These are phyloP conservation scores for Xanthia togata DNA, from an alignment of 2,888 invertebrate genomes.

Conservation along the genomic window DNA sequence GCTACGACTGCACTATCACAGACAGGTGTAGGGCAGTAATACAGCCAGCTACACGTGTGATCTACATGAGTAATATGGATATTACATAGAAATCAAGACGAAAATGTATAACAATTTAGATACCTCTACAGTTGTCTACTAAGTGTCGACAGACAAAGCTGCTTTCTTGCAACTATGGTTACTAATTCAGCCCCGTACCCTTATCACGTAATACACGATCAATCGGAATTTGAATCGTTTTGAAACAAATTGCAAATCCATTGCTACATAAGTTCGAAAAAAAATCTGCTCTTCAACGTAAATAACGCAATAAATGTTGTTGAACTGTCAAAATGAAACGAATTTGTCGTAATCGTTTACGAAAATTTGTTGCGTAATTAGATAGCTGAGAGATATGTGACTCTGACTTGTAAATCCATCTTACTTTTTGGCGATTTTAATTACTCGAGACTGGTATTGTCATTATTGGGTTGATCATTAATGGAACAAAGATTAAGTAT, in stretches of 20 bases:
- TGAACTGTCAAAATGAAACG: too few relatives aligned
- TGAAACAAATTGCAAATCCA: too few relatives aligned
- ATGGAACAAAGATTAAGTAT: neutral
- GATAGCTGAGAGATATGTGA: neutral
- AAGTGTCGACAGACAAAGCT: neutral
- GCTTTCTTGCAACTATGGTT: neutral
- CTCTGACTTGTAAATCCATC: neutral
- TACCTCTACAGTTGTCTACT: neutral
- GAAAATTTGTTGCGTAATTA: too few relatives aligned
- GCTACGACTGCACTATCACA: constrained; percentile 38
- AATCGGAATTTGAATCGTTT: too few relatives aligned
- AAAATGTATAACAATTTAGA: neutral
- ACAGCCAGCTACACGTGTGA: constrained; percentile 43
- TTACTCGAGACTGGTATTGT: neutral
- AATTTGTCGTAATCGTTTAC: too few relatives aligned
- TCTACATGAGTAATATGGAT: constrained; percentile 9
- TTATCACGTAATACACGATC: too few relatives aligned
- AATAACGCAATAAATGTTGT: too few relatives aligned
- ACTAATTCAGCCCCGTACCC: too few relatives aligned
- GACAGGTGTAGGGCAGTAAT: constrained; percentile 47
- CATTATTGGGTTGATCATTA: neutral
- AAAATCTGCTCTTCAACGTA: too few relatives aligned
- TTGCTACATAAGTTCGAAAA: too few relatives aligned
- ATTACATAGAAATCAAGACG: neutral
- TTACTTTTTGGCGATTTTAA: neutral